These are phyloP conservation scores for Denticeps clupeoides DNA, from an alignment of 2,797 vertebrate genomes.

Conservation along the genomic window DNA sequence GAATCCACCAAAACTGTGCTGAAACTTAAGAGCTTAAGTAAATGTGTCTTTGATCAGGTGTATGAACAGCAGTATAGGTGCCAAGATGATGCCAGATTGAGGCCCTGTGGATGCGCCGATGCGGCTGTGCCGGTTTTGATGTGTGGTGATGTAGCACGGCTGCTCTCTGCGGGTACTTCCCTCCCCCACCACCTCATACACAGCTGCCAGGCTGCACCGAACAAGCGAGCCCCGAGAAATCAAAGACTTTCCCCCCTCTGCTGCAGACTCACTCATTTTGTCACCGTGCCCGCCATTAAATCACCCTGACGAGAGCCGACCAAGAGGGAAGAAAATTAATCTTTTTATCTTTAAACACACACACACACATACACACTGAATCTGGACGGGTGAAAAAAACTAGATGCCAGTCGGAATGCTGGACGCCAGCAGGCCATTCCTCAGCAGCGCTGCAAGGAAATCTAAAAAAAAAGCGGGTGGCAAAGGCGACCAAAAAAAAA, in stretches of 20 bases:
- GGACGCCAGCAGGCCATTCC: slow-evolving; percentile 5
- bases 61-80: too few relatives aligned
- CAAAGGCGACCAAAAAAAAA: too few relatives aligned
- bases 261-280: neutral
- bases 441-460: slow-evolving; percentile 5
- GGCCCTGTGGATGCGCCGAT: neutral
- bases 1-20: too few relatives aligned
- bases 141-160: slow-evolving; percentile 9
- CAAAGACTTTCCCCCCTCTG: slow-evolving; percentile 8
- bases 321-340: slow-evolving; percentile 9
- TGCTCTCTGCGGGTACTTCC: slow-evolving; percentile 19
- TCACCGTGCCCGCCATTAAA: slow-evolving; percentile 9
- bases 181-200: slow-evolving; percentile 14
- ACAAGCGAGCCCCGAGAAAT: slow-evolving; percentile 11
- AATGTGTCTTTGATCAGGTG: too few relatives aligned
- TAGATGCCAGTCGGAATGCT: neutral
- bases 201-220: slow-evolving; percentile 1
- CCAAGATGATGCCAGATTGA: too few relatives aligned
- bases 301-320: slow-evolving; percentile 9
- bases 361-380: too few relatives aligned
- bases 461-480: neutral
- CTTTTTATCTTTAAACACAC: too few relatives aligned
- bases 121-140: slow-evolving; percentile 3
- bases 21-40: too few relatives aligned
- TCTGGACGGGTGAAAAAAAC: too few relatives aligned